Percentiles rank a stretch among this genome's conserved stretches.
Evolutionary conservation across 2,888 invertebrate genomes (phyloP).

Genomic region (Cheilosia scutellata): DNA sequence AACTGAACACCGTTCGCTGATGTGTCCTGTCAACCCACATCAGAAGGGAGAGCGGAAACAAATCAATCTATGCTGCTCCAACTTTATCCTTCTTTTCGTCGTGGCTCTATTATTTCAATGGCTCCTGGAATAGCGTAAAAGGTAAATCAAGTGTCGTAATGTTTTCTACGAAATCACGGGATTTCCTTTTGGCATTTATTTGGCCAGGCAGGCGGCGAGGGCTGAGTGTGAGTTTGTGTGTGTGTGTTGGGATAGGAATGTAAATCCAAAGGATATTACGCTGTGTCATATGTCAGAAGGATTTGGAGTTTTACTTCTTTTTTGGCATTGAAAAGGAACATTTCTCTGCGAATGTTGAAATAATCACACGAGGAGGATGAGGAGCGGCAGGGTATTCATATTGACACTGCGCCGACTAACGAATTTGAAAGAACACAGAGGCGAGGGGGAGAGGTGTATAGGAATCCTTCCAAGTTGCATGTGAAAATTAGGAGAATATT

Average conservation of each 20-base stretch:
- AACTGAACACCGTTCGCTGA: slow-evolving; percentile 10
- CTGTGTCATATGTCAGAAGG: slow-evolving; percentile 70
- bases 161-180: slow-evolving; percentile 73
- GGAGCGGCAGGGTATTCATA: slow-evolving; percentile 10
- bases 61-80: slow-evolving; percentile 66
- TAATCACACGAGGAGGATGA: slow-evolving; percentile 42
- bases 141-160: slow-evolving; percentile 75
- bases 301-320: slow-evolving; percentile 49
- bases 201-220: slow-evolving; percentile 3
- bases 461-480: slow-evolving; percentile 62
- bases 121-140: slow-evolving; percentile 58
- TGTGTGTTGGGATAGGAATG: slow-evolving; percentile 20
- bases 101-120: slow-evolving; percentile 30
- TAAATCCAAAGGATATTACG: slow-evolving; percentile 67
- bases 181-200: slow-evolving; percentile 76
- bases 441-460: neutral
- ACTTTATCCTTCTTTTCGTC: slow-evolving; percentile 43
- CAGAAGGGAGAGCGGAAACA: slow-evolving; percentile 57
- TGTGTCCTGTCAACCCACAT: slow-evolving; percentile 63
- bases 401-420: slow-evolving; percentile 73
- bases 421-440: slow-evolving; percentile 49
- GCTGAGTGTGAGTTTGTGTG: neutral
- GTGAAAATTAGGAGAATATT: slow-evolving; percentile 57
- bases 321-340: slow-evolving; percentile 60
- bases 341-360: slow-evolving; percentile 66